phyloP scores from a whole-genome alignment of 1,140 invertebrate genomes.

The Drosophila carrolli region DNA sequence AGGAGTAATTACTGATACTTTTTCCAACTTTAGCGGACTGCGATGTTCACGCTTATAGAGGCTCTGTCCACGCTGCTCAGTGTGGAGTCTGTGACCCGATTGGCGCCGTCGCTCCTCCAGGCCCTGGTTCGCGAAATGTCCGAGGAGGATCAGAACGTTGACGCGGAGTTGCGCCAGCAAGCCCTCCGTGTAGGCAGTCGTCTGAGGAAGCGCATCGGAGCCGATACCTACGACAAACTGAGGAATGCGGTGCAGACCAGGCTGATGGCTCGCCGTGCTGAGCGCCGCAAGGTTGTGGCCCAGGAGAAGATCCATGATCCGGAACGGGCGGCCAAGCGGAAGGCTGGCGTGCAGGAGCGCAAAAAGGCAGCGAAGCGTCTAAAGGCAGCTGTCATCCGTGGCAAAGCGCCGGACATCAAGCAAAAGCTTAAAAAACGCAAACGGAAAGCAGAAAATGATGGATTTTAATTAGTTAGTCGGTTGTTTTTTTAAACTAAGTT shows the following conservation, averaged over 20 bases:
- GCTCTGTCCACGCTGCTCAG: conserved; percentile 87
- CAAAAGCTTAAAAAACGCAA: conserved; percentile 81
- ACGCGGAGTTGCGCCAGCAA: conserved; percentile 86
- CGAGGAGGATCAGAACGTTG: conserved; percentile 86
- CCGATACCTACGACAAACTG: conserved; percentile 88
- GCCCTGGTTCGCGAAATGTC: conserved; percentile 89
- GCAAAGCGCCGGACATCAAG: conserved; percentile 72
- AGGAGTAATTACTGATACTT: not conserved
- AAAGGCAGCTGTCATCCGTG: conserved; percentile 75
- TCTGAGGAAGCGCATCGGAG: conserved; percentile 88
- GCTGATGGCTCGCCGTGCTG: conserved; percentile 87
- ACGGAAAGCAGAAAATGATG: conserved; percentile 67
- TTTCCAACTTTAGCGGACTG: conserved; percentile 86
- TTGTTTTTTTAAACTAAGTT: conserved; percentile 2
- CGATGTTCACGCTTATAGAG: conserved; percentile 91
- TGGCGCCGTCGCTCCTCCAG: conserved; percentile 87
- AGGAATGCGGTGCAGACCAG: conserved; percentile 86
- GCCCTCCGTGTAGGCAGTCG: conserved; percentile 88
- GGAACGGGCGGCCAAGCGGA: conserved; percentile 89
- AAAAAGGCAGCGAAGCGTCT: conserved; percentile 76
- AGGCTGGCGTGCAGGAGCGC: conserved; percentile 71
- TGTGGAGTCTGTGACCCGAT: conserved; percentile 80
- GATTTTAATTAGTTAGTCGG: conserved; percentile 41
- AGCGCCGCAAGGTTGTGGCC: conserved; percentile 88
- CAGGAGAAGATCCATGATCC: conserved; percentile 89